Evolutionary conservation across 2,888 invertebrate species (phyloP).

Genomic region (Empis livida): DNA sequence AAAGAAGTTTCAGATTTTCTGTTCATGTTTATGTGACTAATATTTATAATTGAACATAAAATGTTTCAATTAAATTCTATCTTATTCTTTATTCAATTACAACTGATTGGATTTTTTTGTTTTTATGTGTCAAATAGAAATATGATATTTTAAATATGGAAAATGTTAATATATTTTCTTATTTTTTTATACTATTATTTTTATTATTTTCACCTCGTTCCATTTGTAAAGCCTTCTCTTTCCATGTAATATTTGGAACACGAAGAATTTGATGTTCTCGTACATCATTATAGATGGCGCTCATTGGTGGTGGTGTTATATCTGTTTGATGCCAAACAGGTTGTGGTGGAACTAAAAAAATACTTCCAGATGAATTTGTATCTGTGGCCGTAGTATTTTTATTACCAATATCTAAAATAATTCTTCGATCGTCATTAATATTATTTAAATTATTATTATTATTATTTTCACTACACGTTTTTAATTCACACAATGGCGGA

Average conservation of each 20-base stretch:
- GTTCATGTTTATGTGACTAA: too few species aligned
- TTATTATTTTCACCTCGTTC: slow-evolving; percentile 43
- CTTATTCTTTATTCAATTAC: too few species aligned
- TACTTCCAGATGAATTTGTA: slow-evolving; percentile 1
- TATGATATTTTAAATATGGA: too few species aligned
- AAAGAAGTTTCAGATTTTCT: too few species aligned
- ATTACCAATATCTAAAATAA: slow-evolving; percentile 40
- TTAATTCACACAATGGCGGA: neutral
- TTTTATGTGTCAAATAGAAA: too few species aligned
- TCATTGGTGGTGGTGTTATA: slow-evolving; percentile 22
- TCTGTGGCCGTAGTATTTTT: neutral
- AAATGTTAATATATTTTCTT: too few species aligned
- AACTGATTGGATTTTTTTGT: too few species aligned
- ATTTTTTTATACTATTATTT: too few species aligned
- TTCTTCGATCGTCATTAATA: slow-evolving; percentile 29
- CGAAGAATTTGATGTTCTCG: neutral
- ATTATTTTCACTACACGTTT: slow-evolving; percentile 19
- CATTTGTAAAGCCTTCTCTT: slow-evolving; percentile 45
- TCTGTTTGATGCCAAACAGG: slow-evolving; percentile 13
- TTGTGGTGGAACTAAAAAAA: slow-evolving; percentile 5
- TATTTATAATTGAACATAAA: too few species aligned
- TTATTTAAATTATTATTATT: slow-evolving; percentile 36
- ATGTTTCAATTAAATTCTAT: too few species aligned
- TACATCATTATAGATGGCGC: slow-evolving; percentile 6
- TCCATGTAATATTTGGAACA: slow-evolving; percentile 36